Base-by-base conservation (phyloP, 2,888 invertebrate species). In the Hypercompe scribonia region DNA sequence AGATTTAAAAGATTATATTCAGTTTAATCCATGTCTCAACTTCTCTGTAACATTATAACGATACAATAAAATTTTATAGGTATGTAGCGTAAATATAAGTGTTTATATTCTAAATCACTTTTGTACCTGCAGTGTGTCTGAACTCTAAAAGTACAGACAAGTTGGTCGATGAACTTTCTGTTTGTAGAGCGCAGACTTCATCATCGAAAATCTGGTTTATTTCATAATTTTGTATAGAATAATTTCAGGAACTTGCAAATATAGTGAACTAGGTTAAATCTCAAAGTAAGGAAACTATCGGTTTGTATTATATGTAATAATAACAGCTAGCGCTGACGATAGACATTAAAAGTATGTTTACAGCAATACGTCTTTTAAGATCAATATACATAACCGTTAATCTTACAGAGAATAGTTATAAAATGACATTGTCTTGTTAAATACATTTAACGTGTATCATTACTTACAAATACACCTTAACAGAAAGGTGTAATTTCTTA, bases 111-210 rank as follows among this genome's bases (percentile, higher is more conserved):
- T 76, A 75, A 75, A 78, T 80, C 76, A 82, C 72, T 70, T 73
- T 64, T 68, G 77, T 71, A 76, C 75, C 75, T 81, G 79, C 74
- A 73, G 69, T 78, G 39, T 78, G 76, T 84, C 81, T 71, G 66
- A 81, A 75, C 31, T 61, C 31, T 54, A 11, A 24, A 54, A 54
- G 3, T 54, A 11, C 50, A 61, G 61, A 79, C 79, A 80, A 72
- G 73, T 78, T 80, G 86, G 90, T 84, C 89, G 80, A 87, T 86
- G 90, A 90, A 89, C 91, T 89, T 78, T 80, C 74, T 64, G 84
- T 81, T 86, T 81, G 78, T 83, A 79, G 82, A 76, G 73, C 81
- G 65, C 76, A 63, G 75, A 74, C 67, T 63, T 72, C 73, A 74
- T 76, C 70, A 73, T 74, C 70, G 73, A 64, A 72, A 71, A 76